Base-by-base conservation (phyloP, 2,113 vertebrate genomes). In the Lagenorhynchus albirostris region DNA sequence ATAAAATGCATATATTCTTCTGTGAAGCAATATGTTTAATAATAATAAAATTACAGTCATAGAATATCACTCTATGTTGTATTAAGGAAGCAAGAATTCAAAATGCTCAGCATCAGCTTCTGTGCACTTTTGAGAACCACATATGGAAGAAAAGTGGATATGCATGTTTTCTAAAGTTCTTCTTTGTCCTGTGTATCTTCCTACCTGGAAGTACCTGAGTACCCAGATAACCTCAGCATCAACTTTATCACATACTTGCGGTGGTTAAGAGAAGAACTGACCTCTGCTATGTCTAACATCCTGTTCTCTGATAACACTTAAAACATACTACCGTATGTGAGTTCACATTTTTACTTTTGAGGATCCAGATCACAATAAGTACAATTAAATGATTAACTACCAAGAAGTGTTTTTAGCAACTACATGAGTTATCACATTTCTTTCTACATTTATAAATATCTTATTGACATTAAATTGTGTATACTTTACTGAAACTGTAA, bases 271-370 rank as follows among this genome's bases (percentile, higher is more conserved):
- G 79, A 89, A 91, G 62, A 87, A 82, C 4, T 88, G 29, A 65
- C 65, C 63, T 82, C 11, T 76, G 23, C 9, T 50, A 38, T 62
- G 26, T 80, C 70, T 89, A 68, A 70, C 38, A 76, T n/a, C 58
- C 77, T 86, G 36, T 80, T 94, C 94, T 95, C 55, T 25, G 38
- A 4, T 68, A 82, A 33, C 50, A 31, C n/a, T 89, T 87, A 89
- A 50, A 90, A 70, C 55, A 71, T 31, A 58, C 6, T 60, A 89
- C 31, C 47, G 17, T 53, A 87, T 53, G 29, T 58, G 58, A 88
- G 23, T 87, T 74, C 62, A 67, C 44, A 71, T 63, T 77, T 95
- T 89, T 79, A 73, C 58, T 89, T 94, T 95, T 33, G 58, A 83
- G 82, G 93, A 88, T 93, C 53, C 55, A 26, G 70, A 12, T 81